phyloP scores from a whole-genome alignment of 2,797 vertebrate genomes.

The Neostethus bicornis region DNA sequence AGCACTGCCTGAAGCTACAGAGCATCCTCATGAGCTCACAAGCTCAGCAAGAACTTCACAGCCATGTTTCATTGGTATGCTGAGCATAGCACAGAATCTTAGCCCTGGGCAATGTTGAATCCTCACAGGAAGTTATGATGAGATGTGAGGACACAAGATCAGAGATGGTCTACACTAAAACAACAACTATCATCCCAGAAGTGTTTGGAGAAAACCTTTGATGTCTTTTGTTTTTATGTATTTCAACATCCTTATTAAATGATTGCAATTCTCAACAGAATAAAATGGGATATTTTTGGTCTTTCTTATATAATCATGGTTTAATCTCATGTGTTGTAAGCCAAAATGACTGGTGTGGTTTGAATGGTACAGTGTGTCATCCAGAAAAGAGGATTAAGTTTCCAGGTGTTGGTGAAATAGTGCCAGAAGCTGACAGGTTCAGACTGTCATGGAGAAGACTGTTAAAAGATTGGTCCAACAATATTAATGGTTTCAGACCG shows the following conservation, averaged over 20 bases:
- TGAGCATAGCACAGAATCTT: constrained; percentile 19
- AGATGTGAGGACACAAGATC: constrained; percentile 47
- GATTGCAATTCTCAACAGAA: neutral
- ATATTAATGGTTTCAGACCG: too few relatives aligned
- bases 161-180: constrained; percentile 41
- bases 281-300: neutral
- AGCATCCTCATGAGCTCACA: constrained; percentile 47
- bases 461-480: constrained; percentile 11
- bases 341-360: constrained; percentile 2
- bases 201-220: constrained; percentile 43
- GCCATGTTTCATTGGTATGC: constrained; percentile 53
- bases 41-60: constrained; percentile 53
- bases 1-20: constrained; percentile 27
- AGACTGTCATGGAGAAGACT: constrained; percentile 11
- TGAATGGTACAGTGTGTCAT: constrained; percentile 17
- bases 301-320: neutral
- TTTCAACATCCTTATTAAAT: constrained; percentile 38
- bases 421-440: constrained; percentile 23
- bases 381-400: constrained; percentile 9
- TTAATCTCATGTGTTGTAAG: neutral
- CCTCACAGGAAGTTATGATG: constrained; percentile 51
- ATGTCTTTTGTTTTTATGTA: constrained; percentile 39
- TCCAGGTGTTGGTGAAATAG: constrained; percentile 12
- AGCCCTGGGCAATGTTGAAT: constrained; percentile 47
- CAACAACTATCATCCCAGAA: constrained; percentile 38